A percentile compares a stretch with the other conserved stretches of the same genome.
These are phyloP conservation scores for Heliconius congener DNA, from an alignment of 1,140 invertebrate genomes.

Conservation along the genomic window DNA sequence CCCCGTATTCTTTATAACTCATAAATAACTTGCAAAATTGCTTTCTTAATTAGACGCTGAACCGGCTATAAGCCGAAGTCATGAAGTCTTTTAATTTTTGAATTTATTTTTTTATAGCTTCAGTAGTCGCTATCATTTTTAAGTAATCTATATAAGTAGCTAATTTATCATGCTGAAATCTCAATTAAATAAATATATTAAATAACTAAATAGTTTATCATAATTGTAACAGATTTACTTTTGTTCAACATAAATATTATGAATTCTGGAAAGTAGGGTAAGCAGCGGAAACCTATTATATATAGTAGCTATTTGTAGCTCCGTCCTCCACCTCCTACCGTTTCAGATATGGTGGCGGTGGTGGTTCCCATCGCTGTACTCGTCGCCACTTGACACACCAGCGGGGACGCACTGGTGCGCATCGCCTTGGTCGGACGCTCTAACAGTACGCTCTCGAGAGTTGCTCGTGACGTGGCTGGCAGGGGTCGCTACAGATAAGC, in stretches of 20 bases:
- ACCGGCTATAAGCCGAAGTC: slow-evolving; percentile 45
- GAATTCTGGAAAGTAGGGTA: no score
- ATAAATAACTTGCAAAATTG: slow-evolving; percentile 74
- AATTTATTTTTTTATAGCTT: slow-evolving; percentile 1
- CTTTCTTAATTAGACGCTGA: slow-evolving; percentile 70
- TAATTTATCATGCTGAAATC: background rate
- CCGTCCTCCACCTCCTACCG: no score
- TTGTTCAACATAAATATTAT: background rate
- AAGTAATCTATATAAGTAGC: background rate
- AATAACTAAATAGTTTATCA: background rate
- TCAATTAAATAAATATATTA: background rate
- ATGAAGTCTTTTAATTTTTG: background rate
- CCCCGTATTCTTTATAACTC: slow-evolving; percentile 58
- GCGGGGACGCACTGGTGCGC: no score
- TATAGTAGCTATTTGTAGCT: no score
- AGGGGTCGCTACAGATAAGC: no score
- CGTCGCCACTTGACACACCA: no score
- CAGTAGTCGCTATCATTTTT: background rate
- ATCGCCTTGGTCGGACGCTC: no score
- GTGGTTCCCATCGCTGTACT: no score
- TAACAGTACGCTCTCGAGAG: no score
- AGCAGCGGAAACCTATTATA: no score
- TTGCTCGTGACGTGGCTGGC: no score
- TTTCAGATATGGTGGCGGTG: no score
- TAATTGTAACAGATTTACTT: background rate